These are phyloP conservation scores for Tachysurus fulvidraco DNA, from an alignment of 2,113 vertebrate species.

Conservation along the genomic window DNA sequence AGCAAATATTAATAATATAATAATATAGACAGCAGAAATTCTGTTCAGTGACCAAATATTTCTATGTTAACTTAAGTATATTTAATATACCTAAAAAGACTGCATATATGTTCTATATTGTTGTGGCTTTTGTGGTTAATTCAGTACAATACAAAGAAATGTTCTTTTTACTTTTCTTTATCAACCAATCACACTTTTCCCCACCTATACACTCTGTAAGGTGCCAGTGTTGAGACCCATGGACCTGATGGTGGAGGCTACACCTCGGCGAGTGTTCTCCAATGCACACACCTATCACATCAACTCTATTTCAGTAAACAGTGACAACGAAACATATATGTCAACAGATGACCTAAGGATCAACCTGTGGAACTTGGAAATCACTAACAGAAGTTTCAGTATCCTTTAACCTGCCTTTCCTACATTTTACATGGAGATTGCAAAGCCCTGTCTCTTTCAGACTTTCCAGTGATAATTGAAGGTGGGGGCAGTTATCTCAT, in stretches of 20 bases:
- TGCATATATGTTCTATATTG: neutral
- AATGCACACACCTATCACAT: constrained; percentile 90
- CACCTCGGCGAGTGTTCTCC: constrained; percentile 82
- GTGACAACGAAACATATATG: constrained; percentile 90
- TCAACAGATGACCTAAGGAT: constrained; percentile 88
- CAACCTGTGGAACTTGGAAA: constrained; percentile 90
- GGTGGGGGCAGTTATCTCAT: neutral
- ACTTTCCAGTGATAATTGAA: neutral
- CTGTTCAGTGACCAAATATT: too few relatives aligned
- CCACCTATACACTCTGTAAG: constrained; percentile 57
- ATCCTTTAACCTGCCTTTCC: constrained; percentile 73
- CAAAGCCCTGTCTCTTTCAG: neutral
- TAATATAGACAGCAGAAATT: too few relatives aligned
- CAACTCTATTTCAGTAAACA: constrained; percentile 92
- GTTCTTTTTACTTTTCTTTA: neutral
- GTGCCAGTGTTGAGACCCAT: constrained; percentile 86
- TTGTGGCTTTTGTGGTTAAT: neutral
- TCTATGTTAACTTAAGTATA: too few relatives aligned
- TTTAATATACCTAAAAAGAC: too few relatives aligned
- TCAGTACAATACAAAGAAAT: too few relatives aligned
- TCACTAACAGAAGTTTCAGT: constrained; percentile 91
- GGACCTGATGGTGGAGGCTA: constrained; percentile 91
- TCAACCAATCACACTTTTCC: neutral
- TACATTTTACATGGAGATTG: neutral
- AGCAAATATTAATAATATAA: too few relatives aligned